Conservation (phyloP, 2,113 vertebrate genomes). For the Ancistrus triradiatus region DNA sequence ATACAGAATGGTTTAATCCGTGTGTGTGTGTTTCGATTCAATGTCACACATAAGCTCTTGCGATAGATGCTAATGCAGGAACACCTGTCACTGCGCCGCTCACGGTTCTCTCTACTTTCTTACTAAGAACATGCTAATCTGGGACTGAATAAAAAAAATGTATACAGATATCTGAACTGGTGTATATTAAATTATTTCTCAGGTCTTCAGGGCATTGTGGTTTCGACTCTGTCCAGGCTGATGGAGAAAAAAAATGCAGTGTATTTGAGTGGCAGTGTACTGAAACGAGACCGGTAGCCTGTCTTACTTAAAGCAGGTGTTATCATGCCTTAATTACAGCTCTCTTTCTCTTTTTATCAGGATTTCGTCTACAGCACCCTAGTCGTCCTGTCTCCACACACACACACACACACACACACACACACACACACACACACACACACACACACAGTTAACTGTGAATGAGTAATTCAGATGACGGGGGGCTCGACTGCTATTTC, state of each 20-base stretch:
- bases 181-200: conserved; percentile 74
- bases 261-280: conserved; percentile 76
- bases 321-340: conserved; percentile 71
- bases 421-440: conserved; percentile 16
- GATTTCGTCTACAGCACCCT: conserved; percentile 62
- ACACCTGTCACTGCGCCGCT: conserved; percentile 83
- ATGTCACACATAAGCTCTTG: conserved; percentile 68
- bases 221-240: not conserved
- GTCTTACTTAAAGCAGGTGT: conserved; percentile 32
- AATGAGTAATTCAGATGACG: conserved; percentile 36
- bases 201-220: conserved; percentile 19
- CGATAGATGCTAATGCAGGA: conserved; percentile 79
- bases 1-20: not conserved
- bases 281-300: conserved; percentile 68
- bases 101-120: conserved; percentile 74
- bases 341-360: conserved; percentile 74
- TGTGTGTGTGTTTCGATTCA: conserved; percentile 55
- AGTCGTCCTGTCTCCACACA: conserved; percentile 34
- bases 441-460: conserved; percentile 11
- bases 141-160: conserved; percentile 70
- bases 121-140: conserved; percentile 92
- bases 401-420: conserved; percentile 13
- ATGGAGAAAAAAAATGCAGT: conserved; percentile 69
- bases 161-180: conserved; percentile 74
- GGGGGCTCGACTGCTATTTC: conserved; percentile 67